Base-by-base conservation (phyloP, 1,140 invertebrate species). In the Achroia grisella region DNA sequence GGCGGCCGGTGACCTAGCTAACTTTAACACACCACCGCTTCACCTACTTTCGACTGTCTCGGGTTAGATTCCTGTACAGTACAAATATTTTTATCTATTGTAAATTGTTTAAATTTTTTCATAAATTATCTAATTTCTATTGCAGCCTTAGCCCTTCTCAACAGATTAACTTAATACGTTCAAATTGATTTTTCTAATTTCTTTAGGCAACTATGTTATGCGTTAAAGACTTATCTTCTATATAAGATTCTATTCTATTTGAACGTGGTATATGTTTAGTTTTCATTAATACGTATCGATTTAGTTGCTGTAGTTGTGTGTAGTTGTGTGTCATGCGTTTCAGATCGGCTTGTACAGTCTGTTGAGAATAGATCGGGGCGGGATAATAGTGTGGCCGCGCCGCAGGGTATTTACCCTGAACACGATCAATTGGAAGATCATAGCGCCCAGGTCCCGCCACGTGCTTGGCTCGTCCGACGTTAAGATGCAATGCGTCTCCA, bases 371-470 rank as follows among this genome's bases (percentile, higher is more conserved):
- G 83, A 91, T 42, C 88, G 93, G 41, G 95, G 96, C 1, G 89
- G 90, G 1, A 93, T 97, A 0, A 88, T 93, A n/a, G 90, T 98
- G 30, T 91, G 91, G 92, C 92, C 55, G 95, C 95, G 69, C 90
- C 91, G 0, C 86, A 89, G 13, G 88, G 97, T 0, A 97, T 96
- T 72, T 96, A 93, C 76, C n/a, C 89, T 93, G 15, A 88, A 94
- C 44, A 95, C 94, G 0, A 89, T 98, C n/a, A 90, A 97, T 62
- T 98, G 96, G 96, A 85, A 89, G 35, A 60, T 82, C 14, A 92
- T 97, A 28, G 89, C 89, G 2, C 88, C 78, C 0, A 86, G 80
- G 10, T 81, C 89, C 52, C 58, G 76, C 5, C 77, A 71, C 27
- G 63, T 79, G 1, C 52, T 84, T 1, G 52, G 49, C 3, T 42